Base-by-base conservation (phyloP, 2,888 invertebrate genomes). In the Drosophila pseudotakahashii region DNA sequence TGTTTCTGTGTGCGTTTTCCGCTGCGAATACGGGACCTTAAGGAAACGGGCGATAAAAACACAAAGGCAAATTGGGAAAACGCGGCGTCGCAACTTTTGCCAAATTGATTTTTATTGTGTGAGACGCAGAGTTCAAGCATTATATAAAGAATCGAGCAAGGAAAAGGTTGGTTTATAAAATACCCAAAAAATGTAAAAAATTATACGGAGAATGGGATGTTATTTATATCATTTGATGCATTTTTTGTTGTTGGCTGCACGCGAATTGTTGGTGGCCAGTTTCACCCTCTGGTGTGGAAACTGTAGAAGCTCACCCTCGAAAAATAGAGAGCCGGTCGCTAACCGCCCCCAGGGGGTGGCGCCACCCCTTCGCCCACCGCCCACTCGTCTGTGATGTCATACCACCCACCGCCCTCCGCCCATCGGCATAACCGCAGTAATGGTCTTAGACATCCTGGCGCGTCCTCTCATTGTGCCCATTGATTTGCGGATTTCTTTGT, bases 91-190 rank as follows among this genome's bases (percentile, higher is more conserved):
- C 76, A 69, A 73, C 81, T 59, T 53, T 77, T 82, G 76, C 73
- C 74, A 82, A 83, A 85, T 85, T 88, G 88, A 85, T 85, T 85
- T 88, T 85, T 79, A 86, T 88, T 79, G 76, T 67, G 64, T 73
- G 71, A 45, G 77, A 73, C 73, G 75, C 51, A 52, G 64, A 66
- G 66, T 66, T 66, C 66, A 52, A 60, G 67, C 50, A 53, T 61
- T 58, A 61, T 53, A 61, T 68, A 52, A 48, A 54, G 66, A 69
- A 69, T 58, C n/a, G 30, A 34, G 19, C 39, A 14, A 23, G 44
- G 26, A 50, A 41, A 57, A 53, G 58, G 51, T 69, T 39, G 32
- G 57, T 58, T 32, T 54, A 5, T 0, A 5, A 30, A 13, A 23
- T 13, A 37, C 10, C 9, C 34, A 13, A 13, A 26, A 26, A n/a